These are phyloP conservation scores for Montipora foliosa DNA, from an alignment of 64 coral and sea anemone genomes.

Conservation along the genomic window DNA sequence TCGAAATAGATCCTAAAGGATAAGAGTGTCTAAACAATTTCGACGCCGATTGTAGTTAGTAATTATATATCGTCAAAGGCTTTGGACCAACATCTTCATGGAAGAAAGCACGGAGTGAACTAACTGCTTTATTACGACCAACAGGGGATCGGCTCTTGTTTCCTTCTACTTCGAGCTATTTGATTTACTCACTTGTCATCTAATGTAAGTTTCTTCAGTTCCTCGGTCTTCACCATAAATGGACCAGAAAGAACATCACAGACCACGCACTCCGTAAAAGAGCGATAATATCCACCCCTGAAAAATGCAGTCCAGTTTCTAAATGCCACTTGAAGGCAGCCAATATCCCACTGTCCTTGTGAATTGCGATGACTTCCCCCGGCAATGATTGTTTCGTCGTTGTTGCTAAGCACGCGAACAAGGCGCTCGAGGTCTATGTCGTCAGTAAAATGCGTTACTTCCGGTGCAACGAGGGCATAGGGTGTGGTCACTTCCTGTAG, in stretches of 20 bases:
- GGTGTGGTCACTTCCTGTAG: slow-evolving; percentile 70
- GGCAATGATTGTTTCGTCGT: slow-evolving; percentile 71
- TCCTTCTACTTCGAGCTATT: not conserved
- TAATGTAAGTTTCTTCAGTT: slow-evolving; percentile 59
- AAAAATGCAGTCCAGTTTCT: slow-evolving; percentile 84
- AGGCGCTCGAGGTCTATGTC: slow-evolving; percentile 87
- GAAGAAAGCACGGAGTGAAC: no score
- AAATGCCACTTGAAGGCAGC: slow-evolving; percentile 88
- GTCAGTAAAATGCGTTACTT: slow-evolving; percentile 89
- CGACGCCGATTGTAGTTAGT: no score
- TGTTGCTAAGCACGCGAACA: slow-evolving; percentile 74
- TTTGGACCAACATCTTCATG: no score
- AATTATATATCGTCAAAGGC: no score
- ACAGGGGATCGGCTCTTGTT: no score
- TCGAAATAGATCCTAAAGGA: no score
- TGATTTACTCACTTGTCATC: slow-evolving; percentile 75
- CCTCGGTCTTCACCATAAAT: slow-evolving; percentile 82
- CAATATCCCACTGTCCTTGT: slow-evolving; percentile 87
- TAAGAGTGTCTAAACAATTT: no score
- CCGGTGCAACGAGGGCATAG: slow-evolving; percentile 81
- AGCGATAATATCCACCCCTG: slow-evolving; percentile 82
- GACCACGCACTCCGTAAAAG: slow-evolving; percentile 80
- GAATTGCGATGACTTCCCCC: slow-evolving; percentile 82
- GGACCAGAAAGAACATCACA: slow-evolving; percentile 91
- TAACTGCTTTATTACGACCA: no score